These are phyloP conservation scores for Eulemur rubriventer DNA, from an alignment of 2,797 vertebrate species.

Conservation along the genomic window DNA sequence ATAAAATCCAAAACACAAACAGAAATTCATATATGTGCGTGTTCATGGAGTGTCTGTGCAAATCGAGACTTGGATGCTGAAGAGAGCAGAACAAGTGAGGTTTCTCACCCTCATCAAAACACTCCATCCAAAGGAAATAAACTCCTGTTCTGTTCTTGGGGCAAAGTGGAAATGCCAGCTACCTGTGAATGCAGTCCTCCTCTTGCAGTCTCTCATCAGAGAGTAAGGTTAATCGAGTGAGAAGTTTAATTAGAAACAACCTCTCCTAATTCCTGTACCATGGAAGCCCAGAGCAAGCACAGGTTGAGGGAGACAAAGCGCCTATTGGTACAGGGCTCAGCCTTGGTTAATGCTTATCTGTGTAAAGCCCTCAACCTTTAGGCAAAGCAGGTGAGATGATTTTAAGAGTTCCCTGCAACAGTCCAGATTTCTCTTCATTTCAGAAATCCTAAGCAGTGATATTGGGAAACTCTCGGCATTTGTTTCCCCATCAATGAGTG, in stretches of 20 bases:
- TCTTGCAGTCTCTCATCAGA: not conserved
- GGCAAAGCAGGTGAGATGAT: not conserved
- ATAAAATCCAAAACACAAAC: not conserved
- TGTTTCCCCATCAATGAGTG: constrained; percentile 22
- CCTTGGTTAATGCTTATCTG: not conserved
- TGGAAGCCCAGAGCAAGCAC: not conserved
- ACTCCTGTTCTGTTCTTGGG: not conserved
- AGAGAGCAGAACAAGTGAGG: not conserved
- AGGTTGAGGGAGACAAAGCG: not conserved
- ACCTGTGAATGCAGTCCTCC: not conserved
- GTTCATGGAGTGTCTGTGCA: not conserved
- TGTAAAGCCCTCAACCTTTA: not conserved
- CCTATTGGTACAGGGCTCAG: not conserved
- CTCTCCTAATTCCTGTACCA: not conserved
- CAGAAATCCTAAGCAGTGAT: not conserved
- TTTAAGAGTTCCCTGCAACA: not conserved
- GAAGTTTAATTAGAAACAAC: not conserved
- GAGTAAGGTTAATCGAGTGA: not conserved
- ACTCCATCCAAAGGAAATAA: not conserved
- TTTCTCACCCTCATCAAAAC: not conserved
- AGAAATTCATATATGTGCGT: not conserved
- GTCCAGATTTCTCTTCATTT: not conserved
- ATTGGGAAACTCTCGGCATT: constrained; percentile 33
- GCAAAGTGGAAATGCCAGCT: not conserved
- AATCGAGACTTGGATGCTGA: not conserved